phyloP scores from a whole-genome alignment of 2,797 vertebrate species.

The Catharus ustulatus region DNA sequence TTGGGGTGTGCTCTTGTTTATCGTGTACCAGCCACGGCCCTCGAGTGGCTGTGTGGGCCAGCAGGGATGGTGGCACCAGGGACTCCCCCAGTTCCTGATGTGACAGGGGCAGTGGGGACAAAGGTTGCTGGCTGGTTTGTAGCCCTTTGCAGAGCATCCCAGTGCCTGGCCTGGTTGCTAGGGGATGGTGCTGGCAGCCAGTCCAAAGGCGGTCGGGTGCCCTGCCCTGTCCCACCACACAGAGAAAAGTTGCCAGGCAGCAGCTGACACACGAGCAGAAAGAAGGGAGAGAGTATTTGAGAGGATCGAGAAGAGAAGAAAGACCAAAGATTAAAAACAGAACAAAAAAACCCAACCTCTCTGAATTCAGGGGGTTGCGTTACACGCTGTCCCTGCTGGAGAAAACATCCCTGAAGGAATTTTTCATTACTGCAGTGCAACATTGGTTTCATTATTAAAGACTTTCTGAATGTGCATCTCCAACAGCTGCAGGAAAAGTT shows the following conservation, averaged over 20 bases:
- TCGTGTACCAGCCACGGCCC: background rate
- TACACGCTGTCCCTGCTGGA: background rate
- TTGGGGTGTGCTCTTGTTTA: background rate
- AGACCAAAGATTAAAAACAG: conserved; percentile 11
- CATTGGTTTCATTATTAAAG: conserved; percentile 18
- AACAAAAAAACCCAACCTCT: background rate
- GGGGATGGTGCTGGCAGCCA: conserved; percentile 58
- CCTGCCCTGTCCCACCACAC: conserved; percentile 59
- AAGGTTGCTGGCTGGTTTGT: background rate
- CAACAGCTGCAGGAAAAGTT: conserved; percentile 34
- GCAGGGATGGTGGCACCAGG: background rate
- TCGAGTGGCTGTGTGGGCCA: accelerated
- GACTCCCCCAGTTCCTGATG: background rate
- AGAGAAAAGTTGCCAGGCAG: conserved; percentile 78
- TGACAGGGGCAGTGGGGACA: background rate
- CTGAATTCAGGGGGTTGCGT: conserved; percentile 4
- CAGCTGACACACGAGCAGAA: conserved; percentile 64
- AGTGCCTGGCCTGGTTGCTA: conserved; percentile 68
- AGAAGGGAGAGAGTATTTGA: conserved; percentile 22
- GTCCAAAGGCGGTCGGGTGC: conserved; percentile 18
- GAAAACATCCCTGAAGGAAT: conserved; percentile 38
- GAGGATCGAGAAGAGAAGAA: background rate
- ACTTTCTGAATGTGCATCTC: conserved; percentile 26
- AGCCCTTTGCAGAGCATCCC: conserved; percentile 27
- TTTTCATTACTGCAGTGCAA: conserved; percentile 32